These are phyloP conservation scores for Acromyrmex heyeri DNA, from an alignment of 1,140 invertebrate species.

Conservation along the genomic window DNA sequence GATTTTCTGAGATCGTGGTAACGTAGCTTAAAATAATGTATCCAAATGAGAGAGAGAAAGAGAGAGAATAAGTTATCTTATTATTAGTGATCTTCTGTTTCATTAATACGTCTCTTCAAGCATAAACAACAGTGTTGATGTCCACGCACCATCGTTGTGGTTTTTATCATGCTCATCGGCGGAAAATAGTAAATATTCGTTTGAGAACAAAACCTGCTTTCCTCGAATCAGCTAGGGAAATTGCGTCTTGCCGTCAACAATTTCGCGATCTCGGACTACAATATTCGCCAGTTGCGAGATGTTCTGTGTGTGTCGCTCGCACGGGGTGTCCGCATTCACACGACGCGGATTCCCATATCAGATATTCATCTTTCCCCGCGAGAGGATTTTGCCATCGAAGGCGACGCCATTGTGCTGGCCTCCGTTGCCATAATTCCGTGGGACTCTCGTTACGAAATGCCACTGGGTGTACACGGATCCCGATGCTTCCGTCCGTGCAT, in stretches of 20 bases:
- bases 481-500: conserved; percentile 50
- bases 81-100: neutral
- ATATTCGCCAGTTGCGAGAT: conserved; percentile 53
- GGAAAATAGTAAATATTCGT: conserved; percentile 33
- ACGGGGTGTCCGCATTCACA: conserved; percentile 76
- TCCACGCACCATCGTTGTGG: neutral
- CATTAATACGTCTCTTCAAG: neutral
- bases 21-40: no score
- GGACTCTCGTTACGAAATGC: conserved; percentile 73
- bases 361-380: conserved; percentile 77
- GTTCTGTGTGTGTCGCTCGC: conserved; percentile 60
- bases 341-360: conserved; percentile 78
- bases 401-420: conserved; percentile 57
- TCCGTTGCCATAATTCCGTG: conserved; percentile 75
- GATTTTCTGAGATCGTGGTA: no score
- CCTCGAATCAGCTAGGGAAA: conserved; percentile 42
- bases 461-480: conserved; percentile 30
- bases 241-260: conserved; percentile 16
- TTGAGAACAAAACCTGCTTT: conserved; percentile 68
- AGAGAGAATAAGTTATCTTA: neutral
- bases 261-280: conserved; percentile 67
- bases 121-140: no score
- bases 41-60: neutral
- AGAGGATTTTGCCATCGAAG: conserved; percentile 71
- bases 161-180: conserved; percentile 60